phyloP scores from a whole-genome alignment of 2,113 vertebrate species.

The Dipodomys spectabilis region DNA sequence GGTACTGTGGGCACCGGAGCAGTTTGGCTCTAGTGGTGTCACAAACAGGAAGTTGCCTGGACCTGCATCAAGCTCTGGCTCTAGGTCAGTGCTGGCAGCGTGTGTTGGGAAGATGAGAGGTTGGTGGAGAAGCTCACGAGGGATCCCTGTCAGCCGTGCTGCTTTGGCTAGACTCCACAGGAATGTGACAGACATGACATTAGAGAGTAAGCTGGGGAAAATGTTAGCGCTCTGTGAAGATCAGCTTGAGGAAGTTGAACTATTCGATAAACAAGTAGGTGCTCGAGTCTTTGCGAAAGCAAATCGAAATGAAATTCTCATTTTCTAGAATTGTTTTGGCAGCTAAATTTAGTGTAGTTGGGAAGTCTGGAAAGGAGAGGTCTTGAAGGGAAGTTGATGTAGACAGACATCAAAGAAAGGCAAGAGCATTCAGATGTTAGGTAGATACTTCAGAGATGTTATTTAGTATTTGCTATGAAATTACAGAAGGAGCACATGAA shows the following conservation, averaged over 20 bases:
- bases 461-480: not conserved
- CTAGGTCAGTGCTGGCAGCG: not conserved
- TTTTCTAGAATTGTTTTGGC: conserved; percentile 4
- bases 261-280: not conserved
- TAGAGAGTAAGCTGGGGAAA: not conserved
- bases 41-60: too few species aligned
- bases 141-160: not conserved
- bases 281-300: not conserved
- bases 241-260: not conserved
- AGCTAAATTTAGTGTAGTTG: not conserved
- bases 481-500: not conserved
- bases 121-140: not conserved
- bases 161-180: not conserved
- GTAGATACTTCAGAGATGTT: not conserved
- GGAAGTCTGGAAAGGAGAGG: not conserved
- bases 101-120: not conserved
- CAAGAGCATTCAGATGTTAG: not conserved
- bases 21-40: not conserved
- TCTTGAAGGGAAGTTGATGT: not conserved
- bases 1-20: not conserved
- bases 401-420: not conserved
- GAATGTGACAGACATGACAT: not conserved
- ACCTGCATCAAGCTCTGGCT: not conserved
- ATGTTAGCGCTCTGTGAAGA: conserved; percentile 8
- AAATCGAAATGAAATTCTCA: not conserved